Percentiles rank a stretch among this genome's conserved stretches.
phyloP scores from a whole-genome alignment of 2,888 invertebrate species.

The Brenthis daphne region DNA sequence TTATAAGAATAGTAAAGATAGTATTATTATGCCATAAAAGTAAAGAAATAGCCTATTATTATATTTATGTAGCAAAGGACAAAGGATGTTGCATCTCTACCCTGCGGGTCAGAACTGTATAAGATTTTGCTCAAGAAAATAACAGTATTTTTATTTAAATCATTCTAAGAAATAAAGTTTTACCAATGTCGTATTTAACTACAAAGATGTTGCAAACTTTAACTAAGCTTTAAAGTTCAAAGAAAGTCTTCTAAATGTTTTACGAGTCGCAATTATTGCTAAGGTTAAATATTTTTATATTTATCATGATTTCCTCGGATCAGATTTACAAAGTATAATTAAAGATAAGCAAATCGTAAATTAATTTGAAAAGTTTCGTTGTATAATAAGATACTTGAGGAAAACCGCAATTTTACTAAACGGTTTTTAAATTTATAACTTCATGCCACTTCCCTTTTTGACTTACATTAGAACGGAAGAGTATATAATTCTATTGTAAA shows the following conservation, averaged over 20 bases:
- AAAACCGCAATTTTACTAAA: no score
- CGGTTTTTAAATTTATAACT: no score
- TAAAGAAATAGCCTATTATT: conserved; percentile 17
- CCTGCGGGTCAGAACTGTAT: conserved; percentile 20
- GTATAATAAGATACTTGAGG: no score
- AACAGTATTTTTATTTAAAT: conserved; percentile 16
- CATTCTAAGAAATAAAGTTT: conserved; percentile 22
- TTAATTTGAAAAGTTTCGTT: no score
- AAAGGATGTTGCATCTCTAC: conserved; percentile 22
- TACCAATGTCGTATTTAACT: conserved; percentile 13
- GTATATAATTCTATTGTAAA: no score
- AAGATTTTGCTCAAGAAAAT: conserved; percentile 15
- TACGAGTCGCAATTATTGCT: conserved; percentile 21
- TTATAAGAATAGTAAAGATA: not conserved
- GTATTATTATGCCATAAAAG: conserved; percentile 1
- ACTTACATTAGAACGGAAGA: no score
- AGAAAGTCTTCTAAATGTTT: conserved; percentile 19
- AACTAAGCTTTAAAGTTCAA: conserved; percentile 22
- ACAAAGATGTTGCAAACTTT: conserved; percentile 11
- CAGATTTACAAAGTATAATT: not conserved
- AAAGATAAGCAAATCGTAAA: not conserved
- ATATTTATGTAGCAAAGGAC: conserved; percentile 15
- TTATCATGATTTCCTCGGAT: not conserved
- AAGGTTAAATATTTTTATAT: not conserved
- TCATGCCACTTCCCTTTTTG: no score